Evolutionary conservation across 2,797 vertebrate genomes (phyloP), one percentile per base, ranked within the genome.

Genomic region (Danio aesculapii): DNA sequence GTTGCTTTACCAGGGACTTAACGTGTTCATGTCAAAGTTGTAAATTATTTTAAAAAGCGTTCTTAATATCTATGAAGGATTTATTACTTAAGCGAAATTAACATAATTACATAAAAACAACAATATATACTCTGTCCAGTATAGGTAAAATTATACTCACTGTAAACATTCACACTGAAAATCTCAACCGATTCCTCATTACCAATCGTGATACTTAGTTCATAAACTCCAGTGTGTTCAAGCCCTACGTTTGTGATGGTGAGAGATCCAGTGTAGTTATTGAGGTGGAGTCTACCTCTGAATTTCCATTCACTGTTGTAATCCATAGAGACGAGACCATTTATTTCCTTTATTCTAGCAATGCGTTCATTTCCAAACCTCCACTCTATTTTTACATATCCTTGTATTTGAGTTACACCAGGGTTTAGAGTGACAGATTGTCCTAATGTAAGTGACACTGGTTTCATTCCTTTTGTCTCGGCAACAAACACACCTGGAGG

Each of bases 261-360:
- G 61, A 63, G 61, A 43, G 61, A 63, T 63, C 61, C 61, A 10
- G 61, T 63, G 39, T 63, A 14, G 43, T 63, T 63, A 43, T 63
- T 8, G 30, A 63, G 49, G 2, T 6, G 47, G 19, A 69, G 2
- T 50, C 21, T 49, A 47, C 3, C 66, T 39, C 1, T 68, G 19
- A 68, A 16, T 50, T 0, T 69, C 47, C 0, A n/a, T 1, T 50
- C 21, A 0, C 52, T 4, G 47, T 11, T 3, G 39, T 69, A 69
- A 4, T 10, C 10, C 10, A 39, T 43, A 3, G 14, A 9, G 14
- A 3, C 2, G n/a, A n/a, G n/a, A 52, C 47, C 66, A 0, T 69
- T 69, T 8, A 11, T 6, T 52, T 49, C 5, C 66, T 39, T 69
- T 19, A 69, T n/a, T 39, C 13, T 30, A 1, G 47, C 47, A 14